Evolutionary conservation across 2,888 invertebrate species (phyloP), one percentile per base, ranked within the genome.

Genomic region (Aricia artaxerxes): DNA sequence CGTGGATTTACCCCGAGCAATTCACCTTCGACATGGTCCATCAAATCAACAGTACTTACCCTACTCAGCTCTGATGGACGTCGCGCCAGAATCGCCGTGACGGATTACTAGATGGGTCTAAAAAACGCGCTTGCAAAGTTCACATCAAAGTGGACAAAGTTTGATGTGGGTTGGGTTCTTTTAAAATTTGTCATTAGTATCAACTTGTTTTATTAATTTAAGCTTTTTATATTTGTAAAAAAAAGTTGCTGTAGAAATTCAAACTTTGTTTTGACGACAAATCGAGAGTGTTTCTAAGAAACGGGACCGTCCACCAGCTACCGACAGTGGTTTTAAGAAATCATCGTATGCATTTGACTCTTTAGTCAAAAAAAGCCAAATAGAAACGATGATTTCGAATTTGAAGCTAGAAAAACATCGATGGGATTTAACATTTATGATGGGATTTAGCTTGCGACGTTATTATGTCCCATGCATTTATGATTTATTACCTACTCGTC

Each of bases 21-120:
- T 69, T 69, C 38, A 38, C 69, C 69, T 69, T 69, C 69, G 69
- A 69, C 69, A 38, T 69, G 69, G 69, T 69, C 69, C 69, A 69
- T 69, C 69, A 69, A 69, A 69, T 69, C 69, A 69, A 69, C 69
- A 69, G 35, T 38, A 69, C 69, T 69, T 69, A 69, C 69, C 69
- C 69, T 69, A 69, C 35, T 69, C 69, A 69, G 69, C 13, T 69
- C 35, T 35, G 69, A 69, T 69, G 69, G 35, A 69, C 69, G 69
- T 35, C 69, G 38, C 69, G 69, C 35, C 35, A 69, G 35, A 35
- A 69, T 69, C 13, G 16, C 69, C 5, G 69, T 69, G 69, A 69
- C 35, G 69, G 69, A 69, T 69, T 69, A 69, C 69, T 69, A 35
- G 35, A 69, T 69, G 35, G 69, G 69, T 69, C 69, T 38, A 69